Conservation (phyloP, 1,140 invertebrate genomes). For the Grapholita molesta region DNA sequence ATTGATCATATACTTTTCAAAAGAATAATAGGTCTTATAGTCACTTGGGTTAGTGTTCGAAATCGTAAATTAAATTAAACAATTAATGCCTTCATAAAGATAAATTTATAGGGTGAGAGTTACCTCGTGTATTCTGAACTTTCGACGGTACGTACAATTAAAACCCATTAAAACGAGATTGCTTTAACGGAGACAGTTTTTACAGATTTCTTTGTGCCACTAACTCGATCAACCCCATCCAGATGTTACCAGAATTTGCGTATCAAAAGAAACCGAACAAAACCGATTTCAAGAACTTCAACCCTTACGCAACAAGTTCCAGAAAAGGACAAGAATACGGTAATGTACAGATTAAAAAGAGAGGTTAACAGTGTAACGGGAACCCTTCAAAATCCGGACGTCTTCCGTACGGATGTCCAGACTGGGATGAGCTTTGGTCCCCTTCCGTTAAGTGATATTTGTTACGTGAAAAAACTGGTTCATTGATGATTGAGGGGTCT, state of each 20-base stretch:
- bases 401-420: conserved; percentile 43
- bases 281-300: conserved; percentile 38
- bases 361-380: conserved; percentile 49
- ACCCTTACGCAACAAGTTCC: conserved; percentile 52
- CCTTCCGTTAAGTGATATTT: conserved; percentile 16
- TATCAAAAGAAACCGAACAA: conserved; percentile 36
- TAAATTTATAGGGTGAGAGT: no score
- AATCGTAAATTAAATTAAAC: no score
- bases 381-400: conserved; percentile 50
- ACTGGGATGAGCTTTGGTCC: conserved; percentile 41
- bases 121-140: no score
- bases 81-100: no score
- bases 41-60: no score
- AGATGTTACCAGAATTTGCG: conserved; percentile 30
- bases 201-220: neutral
- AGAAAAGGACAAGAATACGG: conserved; percentile 33
- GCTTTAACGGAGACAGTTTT: neutral
- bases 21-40: no score
- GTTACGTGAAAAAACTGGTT: neutral
- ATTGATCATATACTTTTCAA: no score
- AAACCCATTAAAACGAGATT: neutral
- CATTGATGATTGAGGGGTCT: conserved; percentile 15
- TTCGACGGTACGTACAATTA: no score
- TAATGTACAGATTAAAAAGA: conserved; percentile 30
- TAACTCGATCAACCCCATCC: neutral